Conservation (phyloP, 1,140 invertebrate species). For the Ceratoteleas bidentatus region DNA sequence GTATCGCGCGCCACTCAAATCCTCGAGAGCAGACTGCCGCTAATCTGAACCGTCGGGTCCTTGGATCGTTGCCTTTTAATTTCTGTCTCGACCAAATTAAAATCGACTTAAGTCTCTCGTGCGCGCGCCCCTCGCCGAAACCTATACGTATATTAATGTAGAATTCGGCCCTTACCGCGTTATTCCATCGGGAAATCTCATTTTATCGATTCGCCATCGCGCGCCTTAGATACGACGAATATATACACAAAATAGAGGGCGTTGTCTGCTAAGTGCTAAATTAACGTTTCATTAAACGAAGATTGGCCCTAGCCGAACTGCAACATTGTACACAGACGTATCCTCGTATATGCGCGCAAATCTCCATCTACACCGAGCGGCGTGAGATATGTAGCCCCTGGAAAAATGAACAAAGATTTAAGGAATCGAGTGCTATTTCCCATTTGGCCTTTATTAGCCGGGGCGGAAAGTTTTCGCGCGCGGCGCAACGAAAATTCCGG, state of each 20-base stretch:
- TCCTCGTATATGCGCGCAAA: no score
- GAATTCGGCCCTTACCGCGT: conserved; percentile 38
- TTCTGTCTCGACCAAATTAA: conserved; percentile 69
- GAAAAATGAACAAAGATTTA: conserved; percentile 39
- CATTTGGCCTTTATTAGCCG: conserved; percentile 41
- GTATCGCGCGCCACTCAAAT: conserved; percentile 60
- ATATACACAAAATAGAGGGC: conserved; percentile 35
- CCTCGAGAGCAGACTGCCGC: conserved; percentile 60
- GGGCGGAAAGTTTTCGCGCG: conserved; percentile 15
- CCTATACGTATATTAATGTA: conserved; percentile 64
- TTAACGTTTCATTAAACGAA: conserved; percentile 58
- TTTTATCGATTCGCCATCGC: conserved; percentile 52
- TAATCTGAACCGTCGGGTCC: conserved; percentile 58
- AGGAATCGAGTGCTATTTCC: conserved; percentile 32
- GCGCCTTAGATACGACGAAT: conserved; percentile 7
- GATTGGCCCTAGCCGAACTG: conserved; percentile 30
- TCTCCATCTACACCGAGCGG: no score
- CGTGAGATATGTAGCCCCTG: no score
- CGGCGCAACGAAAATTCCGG: conserved; percentile 28
- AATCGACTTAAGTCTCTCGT: conserved; percentile 67
- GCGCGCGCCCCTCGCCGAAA: conserved; percentile 43
- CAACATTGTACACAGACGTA: no score
- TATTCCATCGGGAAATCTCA: conserved; percentile 67
- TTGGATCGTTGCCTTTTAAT: conserved; percentile 69
- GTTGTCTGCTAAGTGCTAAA: conserved; percentile 54